phyloP scores from a whole-genome alignment of 2,797 vertebrate genomes.

The Bovichtus diacanthus region DNA sequence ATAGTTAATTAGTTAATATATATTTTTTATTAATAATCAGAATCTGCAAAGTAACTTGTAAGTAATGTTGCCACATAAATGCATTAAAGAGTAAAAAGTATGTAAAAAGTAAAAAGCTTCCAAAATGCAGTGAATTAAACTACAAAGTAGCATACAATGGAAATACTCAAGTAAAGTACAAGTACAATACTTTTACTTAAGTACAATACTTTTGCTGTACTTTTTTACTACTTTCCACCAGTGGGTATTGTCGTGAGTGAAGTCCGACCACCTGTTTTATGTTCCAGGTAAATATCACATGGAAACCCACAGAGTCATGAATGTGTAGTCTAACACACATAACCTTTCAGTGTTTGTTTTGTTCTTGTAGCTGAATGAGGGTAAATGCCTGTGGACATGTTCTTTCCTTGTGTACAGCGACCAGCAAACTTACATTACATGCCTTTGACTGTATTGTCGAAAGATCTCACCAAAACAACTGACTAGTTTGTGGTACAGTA shows the following conservation, averaged over 20 bases:
- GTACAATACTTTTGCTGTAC: too few species aligned
- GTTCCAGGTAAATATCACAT: constrained; percentile 31
- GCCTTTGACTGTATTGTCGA: background rate
- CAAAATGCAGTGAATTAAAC: too few species aligned
- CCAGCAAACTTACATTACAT: background rate
- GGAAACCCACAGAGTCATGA: constrained; percentile 17
- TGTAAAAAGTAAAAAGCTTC: too few species aligned
- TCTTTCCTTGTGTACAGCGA: background rate
- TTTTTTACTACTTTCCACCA: too few species aligned
- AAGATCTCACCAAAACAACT: background rate
- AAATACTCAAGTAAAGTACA: too few species aligned
- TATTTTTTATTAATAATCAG: too few species aligned
- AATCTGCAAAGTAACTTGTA: too few species aligned
- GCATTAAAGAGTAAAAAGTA: too few species aligned
- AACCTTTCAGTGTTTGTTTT: constrained; percentile 52
- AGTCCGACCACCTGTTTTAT: constrained; percentile 1
- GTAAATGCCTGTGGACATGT: background rate
- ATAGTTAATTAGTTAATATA: too few species aligned
- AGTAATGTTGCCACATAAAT: too few species aligned
- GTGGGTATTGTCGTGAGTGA: background rate
- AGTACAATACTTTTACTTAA: too few species aligned
- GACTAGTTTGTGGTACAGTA: background rate
- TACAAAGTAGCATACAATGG: too few species aligned
- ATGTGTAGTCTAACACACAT: constrained; percentile 30
- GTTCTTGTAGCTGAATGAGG: constrained; percentile 17